Conservation (phyloP, 2,797 vertebrate genomes). For the Loriculus beryllinus region DNA sequence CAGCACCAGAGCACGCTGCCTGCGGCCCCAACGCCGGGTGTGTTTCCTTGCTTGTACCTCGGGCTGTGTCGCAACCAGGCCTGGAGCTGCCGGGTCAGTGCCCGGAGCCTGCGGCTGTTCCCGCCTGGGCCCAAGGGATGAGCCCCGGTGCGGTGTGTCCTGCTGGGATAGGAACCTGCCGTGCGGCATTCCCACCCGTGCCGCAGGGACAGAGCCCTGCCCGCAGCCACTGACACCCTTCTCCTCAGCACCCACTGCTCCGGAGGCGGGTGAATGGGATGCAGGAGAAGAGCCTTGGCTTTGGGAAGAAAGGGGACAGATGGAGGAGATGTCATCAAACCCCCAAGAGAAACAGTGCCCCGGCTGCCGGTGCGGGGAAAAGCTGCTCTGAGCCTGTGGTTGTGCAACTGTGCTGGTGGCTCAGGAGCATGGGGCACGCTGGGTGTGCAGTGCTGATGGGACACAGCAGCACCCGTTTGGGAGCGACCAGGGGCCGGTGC, state of each 20-base stretch:
- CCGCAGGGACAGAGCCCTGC: background rate
- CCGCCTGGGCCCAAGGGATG: accelerated
- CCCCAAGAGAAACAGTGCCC: background rate
- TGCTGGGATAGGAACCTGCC: background rate
- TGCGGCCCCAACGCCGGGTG: background rate
- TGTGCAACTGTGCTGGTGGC: background rate
- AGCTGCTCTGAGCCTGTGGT: background rate
- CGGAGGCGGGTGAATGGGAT: background rate
- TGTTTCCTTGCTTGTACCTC: background rate
- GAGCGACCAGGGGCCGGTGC: background rate
- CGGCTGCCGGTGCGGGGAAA: background rate
- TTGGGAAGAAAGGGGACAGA: background rate
- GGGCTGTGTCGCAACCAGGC: background rate
- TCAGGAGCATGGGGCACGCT: background rate
- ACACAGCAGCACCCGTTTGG: background rate
- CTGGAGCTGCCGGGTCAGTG: background rate
- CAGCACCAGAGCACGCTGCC: background rate
- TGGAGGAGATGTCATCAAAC: background rate
- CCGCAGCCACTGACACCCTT: accelerated
- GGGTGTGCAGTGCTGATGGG: background rate
- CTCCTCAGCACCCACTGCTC: background rate
- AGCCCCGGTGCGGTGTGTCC: accelerated
- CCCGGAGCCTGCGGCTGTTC: accelerated
- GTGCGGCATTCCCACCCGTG: background rate
- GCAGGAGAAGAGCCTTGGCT: background rate